Conservation (phyloP, 2,888 invertebrate species). For the Magallana nippona region DNA sequence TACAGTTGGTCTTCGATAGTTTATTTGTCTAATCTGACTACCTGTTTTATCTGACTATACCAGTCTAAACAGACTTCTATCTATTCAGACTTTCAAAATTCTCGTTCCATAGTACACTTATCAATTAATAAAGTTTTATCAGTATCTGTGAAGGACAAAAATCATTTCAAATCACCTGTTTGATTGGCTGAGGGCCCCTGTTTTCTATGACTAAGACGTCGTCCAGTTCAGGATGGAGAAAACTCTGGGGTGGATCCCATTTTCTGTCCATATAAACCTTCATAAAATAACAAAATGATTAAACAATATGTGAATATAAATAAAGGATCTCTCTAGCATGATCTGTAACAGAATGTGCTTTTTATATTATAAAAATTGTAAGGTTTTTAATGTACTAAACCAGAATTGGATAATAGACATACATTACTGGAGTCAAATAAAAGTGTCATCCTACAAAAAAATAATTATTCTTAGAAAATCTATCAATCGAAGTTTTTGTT, state of each 20-base stretch:
- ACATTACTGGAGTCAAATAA: too few species aligned
- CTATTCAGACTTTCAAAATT: too few species aligned
- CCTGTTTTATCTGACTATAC: background rate
- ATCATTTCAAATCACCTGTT: constrained; percentile 5
- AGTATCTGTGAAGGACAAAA: background rate
- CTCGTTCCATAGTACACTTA: too few species aligned
- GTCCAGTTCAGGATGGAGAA: constrained; percentile 65
- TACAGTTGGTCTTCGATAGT: too few species aligned
- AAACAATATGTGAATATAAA: background rate
- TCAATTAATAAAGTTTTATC: background rate
- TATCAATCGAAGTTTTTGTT: too few species aligned
- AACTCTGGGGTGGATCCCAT: constrained; percentile 58
- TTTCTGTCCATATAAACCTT: constrained; percentile 66
- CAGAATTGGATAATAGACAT: too few species aligned
- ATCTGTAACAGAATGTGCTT: too few species aligned
- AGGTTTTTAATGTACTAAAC: too few species aligned
- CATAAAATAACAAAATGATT: background rate
- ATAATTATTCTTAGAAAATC: too few species aligned
- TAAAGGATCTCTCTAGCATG: too few species aligned
- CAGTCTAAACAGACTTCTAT: background rate
- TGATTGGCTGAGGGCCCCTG: constrained; percentile 65
- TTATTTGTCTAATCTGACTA: background rate
- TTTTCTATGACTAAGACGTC: constrained; percentile 71
- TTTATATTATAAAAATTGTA: too few species aligned
- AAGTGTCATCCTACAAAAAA: too few species aligned